Percentiles rank a stretch among this genome's conserved stretches.
Evolutionary conservation across 2,113 vertebrate genomes (phyloP).

Genomic region (Desmodus rotundus): DNA sequence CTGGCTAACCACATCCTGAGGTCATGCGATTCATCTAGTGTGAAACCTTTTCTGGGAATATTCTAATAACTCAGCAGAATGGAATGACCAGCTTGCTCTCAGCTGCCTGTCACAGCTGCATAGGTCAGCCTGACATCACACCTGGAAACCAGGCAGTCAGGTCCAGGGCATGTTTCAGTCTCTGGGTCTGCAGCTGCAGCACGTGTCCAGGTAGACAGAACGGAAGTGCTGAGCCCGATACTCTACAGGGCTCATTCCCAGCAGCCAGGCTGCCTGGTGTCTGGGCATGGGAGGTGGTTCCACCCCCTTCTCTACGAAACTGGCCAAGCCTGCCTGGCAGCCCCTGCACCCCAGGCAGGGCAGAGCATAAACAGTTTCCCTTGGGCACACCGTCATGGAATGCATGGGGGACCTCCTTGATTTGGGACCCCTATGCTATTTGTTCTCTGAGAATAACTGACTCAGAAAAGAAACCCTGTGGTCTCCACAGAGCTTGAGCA

Average conservation of each 20-base stretch:
- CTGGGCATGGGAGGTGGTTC: not conserved
- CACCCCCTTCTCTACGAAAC: not conserved
- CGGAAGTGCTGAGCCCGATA: not conserved
- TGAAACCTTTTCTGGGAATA: constrained; percentile 14
- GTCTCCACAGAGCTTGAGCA: not conserved
- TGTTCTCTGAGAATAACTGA: not conserved
- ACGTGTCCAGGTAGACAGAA: not conserved
- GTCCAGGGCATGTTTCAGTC: not conserved
- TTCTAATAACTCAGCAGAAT: not conserved
- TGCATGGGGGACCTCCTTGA: not conserved
- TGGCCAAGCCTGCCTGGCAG: not conserved
- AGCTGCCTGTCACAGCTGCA: not conserved
- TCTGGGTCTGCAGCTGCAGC: not conserved
- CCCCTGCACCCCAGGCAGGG: not conserved
- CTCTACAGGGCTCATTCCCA: not conserved
- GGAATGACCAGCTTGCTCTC: not conserved
- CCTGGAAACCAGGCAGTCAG: constrained; percentile 2
- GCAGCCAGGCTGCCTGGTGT: not conserved
- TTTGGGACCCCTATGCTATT: not conserved
- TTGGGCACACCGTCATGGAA: not conserved
- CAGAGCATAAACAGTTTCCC: not conserved
- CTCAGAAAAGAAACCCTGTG: not conserved
- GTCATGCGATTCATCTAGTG: not conserved
- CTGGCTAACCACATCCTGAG: not conserved
- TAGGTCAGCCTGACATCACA: constrained; percentile 46